Percentiles rank a stretch among this genome's conserved stretches.
These are phyloP conservation scores for Platypus cylindrus DNA, from an alignment of 2,888 invertebrate species.

Conservation along the genomic window DNA sequence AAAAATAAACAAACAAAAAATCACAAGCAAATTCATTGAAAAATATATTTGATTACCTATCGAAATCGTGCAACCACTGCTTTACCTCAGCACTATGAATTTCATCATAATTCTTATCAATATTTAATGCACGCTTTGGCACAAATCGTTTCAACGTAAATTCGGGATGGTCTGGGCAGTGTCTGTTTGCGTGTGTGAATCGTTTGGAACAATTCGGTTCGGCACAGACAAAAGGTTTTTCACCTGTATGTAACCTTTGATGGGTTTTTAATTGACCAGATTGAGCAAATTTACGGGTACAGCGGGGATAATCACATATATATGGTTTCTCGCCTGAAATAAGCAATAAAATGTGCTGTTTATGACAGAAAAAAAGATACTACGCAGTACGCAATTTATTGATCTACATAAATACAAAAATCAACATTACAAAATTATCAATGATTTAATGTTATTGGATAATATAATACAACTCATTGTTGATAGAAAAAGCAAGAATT, in stretches of 20 bases:
- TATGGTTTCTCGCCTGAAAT: slow-evolving; percentile 57
- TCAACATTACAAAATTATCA: too few relatives aligned
- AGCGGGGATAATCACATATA: slow-evolving; percentile 58
- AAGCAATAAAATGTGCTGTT: too few relatives aligned
- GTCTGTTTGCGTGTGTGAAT: slow-evolving; percentile 66
- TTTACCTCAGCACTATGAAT: slow-evolving; percentile 33
- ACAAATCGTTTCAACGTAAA: slow-evolving; percentile 36
- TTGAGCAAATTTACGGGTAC: slow-evolving; percentile 59
- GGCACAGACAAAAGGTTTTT: slow-evolving; percentile 60
- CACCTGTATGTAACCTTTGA: slow-evolving; percentile 62
- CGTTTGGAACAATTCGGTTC: slow-evolving; percentile 46
- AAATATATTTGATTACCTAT: slow-evolving; percentile 20
- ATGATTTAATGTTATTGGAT: too few relatives aligned
- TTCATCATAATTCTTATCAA: slow-evolving; percentile 34
- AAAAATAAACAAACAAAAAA: too few relatives aligned
- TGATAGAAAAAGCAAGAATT: too few relatives aligned
- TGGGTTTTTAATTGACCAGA: slow-evolving; percentile 69
- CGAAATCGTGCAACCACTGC: slow-evolving; percentile 35
- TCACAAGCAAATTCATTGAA: too few relatives aligned
- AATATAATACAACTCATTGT: too few relatives aligned
- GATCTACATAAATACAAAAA: too few relatives aligned
- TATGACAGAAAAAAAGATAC: too few relatives aligned
- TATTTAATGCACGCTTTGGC: slow-evolving; percentile 19
- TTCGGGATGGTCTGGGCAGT: slow-evolving; percentile 59
- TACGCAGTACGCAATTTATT: too few relatives aligned